These are phyloP conservation scores for Anarsia innoxiella DNA, from an alignment of 2,888 invertebrate species.

Conservation along the genomic window DNA sequence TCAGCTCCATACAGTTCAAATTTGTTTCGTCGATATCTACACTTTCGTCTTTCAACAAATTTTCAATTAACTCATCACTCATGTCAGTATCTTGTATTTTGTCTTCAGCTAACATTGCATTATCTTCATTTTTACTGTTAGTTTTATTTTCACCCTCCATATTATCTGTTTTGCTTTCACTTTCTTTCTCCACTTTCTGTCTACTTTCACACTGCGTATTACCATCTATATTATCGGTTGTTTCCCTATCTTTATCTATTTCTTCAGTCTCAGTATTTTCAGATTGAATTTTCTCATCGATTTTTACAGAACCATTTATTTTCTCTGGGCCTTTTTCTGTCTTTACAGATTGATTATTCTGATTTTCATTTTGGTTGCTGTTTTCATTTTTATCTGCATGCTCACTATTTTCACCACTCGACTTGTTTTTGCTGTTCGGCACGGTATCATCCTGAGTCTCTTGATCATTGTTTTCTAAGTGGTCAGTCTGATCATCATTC, in stretches of 20 bases:
- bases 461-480: constrained; percentile 5
- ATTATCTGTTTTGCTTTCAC: constrained; percentile 1
- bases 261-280: not conserved
- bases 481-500: constrained; percentile 15
- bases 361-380: not conserved
- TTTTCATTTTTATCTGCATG: not conserved
- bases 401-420: not conserved
- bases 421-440: too few relatives aligned
- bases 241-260: not conserved
- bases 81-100: constrained; percentile 44
- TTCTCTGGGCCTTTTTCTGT: not conserved
- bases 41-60: constrained; percentile 44
- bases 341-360: not conserved
- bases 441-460: constrained; percentile 3
- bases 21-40: too few relatives aligned
- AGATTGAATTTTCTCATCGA: not conserved
- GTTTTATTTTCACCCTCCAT: constrained; percentile 8
- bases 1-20: too few relatives aligned
- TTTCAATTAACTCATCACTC: constrained; percentile 54
- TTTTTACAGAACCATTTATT: not conserved
- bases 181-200: too few relatives aligned
- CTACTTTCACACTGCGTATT: too few relatives aligned
- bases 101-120: constrained; percentile 3
- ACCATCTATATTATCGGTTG: too few relatives aligned
- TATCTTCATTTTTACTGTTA: constrained; percentile 10